Evolutionary conservation across 2,113 vertebrate genomes (phyloP), one percentile per base, ranked within the genome.

Genomic region (Sturnira hondurensis): DNA sequence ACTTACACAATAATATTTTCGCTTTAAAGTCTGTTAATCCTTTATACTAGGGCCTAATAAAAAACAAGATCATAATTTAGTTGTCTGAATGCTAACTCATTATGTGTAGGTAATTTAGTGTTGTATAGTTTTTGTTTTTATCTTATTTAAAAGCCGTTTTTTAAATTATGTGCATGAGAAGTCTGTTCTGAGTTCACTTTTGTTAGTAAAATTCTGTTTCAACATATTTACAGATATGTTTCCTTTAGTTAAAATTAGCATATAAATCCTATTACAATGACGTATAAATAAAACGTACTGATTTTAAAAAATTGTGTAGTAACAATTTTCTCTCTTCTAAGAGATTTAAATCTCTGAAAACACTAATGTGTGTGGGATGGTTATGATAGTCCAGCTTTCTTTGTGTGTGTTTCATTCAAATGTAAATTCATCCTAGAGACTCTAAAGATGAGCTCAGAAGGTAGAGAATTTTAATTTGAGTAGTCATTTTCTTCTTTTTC

Each of bases 391-490:
- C 96, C 82, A 91, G 84, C 93, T 97, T 91, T 84, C 87, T 96
- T 90, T 97, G 96, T 97, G 95, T 96, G 80, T 93, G 86, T 90
- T 97, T 96, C 97, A 97, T 97, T 98, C 97, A 98, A 83, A 73
- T 36, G 0, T 93, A 89, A 91, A 0, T 88, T 41, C 95, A 76
- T 94, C 43, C 93, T 92, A 68, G 71, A 84, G 65, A 91, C 86
- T 92, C 47, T 95, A 91, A 96, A 95, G 91, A 96, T 95, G 95
- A 73, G 47, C 88, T 93, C 88, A 92, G 89, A 93, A 97, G 94
- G 77, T 83, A 80, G 1, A 4, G 38, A 91, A 92, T 87, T 92
- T 97, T 96, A 68, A 96, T 96, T 80, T 73, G 78, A 96, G 95
- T 96, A 97, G 61, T 96, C n/a, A 93, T 95, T 96, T 96, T 86